A percentile compares a stretch with the other conserved stretches of the same genome.
Evolutionary conservation across 2,113 vertebrate species (phyloP).

Genomic region (Syngnathus floridae): DNA sequence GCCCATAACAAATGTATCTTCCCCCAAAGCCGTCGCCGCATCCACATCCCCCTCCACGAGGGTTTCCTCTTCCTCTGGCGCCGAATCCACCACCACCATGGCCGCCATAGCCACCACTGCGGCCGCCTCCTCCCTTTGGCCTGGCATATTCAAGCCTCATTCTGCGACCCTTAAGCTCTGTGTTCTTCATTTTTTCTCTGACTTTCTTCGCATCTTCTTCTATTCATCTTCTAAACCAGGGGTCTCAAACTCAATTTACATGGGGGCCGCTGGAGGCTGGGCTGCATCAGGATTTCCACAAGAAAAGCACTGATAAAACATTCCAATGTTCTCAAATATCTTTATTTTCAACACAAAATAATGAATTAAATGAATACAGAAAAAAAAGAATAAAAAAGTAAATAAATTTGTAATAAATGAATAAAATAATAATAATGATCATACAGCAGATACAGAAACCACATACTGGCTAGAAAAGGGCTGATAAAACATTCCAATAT

Average conservation of each 20-base stretch:
- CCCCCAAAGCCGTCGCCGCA: constrained; percentile 21
- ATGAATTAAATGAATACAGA: too few relatives aligned
- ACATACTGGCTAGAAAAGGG: too few relatives aligned
- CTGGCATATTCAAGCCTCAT: constrained; percentile 91
- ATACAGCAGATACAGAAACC: too few relatives aligned
- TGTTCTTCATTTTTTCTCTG: constrained; percentile 82
- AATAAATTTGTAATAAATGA: too few relatives aligned
- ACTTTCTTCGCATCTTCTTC: constrained; percentile 87
- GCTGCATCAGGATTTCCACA: too few relatives aligned
- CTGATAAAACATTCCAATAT: too few relatives aligned
- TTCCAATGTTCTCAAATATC: too few relatives aligned
- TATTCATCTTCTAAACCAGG: constrained; percentile 78
- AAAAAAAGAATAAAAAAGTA: too few relatives aligned
- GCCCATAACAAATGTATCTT: background rate
- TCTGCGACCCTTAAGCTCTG: constrained; percentile 85
- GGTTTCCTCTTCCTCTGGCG: constrained; percentile 29
- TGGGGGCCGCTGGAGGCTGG: too few relatives aligned
- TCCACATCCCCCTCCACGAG: constrained; percentile 14
- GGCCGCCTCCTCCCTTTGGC: constrained; percentile 84
- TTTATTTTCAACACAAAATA: too few relatives aligned
- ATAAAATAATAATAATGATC: too few relatives aligned
- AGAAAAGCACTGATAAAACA: too few relatives aligned
- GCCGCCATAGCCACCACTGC: constrained; percentile 64
- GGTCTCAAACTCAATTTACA: background rate
- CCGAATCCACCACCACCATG: background rate